These are phyloP conservation scores for Apolygus lucorum DNA, from an alignment of 1,140 invertebrate genomes.

Conservation along the genomic window DNA sequence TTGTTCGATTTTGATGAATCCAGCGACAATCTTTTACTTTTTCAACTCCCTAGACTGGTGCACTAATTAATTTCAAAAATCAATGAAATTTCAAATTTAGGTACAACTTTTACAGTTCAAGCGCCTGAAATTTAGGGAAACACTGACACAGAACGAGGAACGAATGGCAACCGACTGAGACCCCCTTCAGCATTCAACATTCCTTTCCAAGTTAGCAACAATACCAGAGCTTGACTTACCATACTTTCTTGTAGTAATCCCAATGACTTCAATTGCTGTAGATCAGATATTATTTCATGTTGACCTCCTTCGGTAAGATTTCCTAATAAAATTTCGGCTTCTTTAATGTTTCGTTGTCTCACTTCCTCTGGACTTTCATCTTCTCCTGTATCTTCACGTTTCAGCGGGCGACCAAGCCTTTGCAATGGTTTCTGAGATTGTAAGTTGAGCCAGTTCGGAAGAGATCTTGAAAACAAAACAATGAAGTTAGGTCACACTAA, in stretches of 20 bases:
- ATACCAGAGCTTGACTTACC: constrained; percentile 47
- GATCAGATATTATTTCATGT: constrained; percentile 74
- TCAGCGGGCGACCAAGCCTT: constrained; percentile 35
- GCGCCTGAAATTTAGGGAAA: too few relatives aligned
- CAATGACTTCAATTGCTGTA: constrained; percentile 66
- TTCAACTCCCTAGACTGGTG: too few relatives aligned
- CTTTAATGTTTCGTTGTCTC: constrained; percentile 68
- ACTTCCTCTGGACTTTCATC: constrained; percentile 68
- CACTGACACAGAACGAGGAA: too few relatives aligned
- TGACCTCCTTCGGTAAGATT: constrained; percentile 73
- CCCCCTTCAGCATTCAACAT: too few relatives aligned
- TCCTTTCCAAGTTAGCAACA: too few relatives aligned
- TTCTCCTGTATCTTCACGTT: constrained; percentile 48
- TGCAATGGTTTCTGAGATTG: constrained; percentile 46
- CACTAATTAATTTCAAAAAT: too few relatives aligned
- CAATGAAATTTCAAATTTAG: too few relatives aligned
- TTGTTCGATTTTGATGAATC: too few relatives aligned
- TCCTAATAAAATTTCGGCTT: constrained; percentile 84
- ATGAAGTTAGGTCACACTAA: too few relatives aligned
- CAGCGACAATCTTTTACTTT: too few relatives aligned
- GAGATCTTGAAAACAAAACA: constrained; percentile 57
- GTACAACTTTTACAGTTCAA: too few relatives aligned
- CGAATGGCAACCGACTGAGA: too few relatives aligned
- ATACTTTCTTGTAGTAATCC: constrained; percentile 87
- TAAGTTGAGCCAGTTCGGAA: constrained; percentile 73